phyloP scores from a whole-genome alignment of 2,797 vertebrate species.

The Huso huso region DNA sequence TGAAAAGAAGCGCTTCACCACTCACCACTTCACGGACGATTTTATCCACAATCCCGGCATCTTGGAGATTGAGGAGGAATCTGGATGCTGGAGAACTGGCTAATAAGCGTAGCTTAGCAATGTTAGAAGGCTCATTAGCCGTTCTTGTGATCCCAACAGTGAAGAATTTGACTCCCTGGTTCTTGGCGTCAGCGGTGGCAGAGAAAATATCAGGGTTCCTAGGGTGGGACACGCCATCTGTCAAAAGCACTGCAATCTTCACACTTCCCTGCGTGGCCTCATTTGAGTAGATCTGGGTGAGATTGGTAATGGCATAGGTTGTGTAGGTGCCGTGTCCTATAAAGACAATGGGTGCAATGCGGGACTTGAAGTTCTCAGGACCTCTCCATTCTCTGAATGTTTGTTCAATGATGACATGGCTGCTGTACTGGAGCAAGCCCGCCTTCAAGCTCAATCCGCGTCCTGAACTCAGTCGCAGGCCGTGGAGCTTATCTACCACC shows the following conservation, averaged over 20 bases:
- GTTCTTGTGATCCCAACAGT: constrained; percentile 72
- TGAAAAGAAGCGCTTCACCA: constrained; percentile 22
- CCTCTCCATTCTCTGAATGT: constrained; percentile 77
- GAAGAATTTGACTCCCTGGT: constrained; percentile 79
- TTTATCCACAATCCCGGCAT: constrained; percentile 62
- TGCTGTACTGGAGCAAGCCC: constrained; percentile 85
- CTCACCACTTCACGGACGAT: constrained; percentile 74
- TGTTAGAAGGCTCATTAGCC: constrained; percentile 70
- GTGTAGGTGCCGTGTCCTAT: constrained; percentile 86
- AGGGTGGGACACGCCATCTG: constrained; percentile 75
- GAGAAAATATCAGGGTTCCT: constrained; percentile 88
- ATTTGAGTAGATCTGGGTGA: constrained; percentile 75
- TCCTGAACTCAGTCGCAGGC: constrained; percentile 58
- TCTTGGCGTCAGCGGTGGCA: constrained; percentile 77
- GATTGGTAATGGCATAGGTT: constrained; percentile 85
- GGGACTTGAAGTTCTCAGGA: constrained; percentile 67
- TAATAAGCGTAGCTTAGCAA: constrained; percentile 71
- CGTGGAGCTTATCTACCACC: constrained; percentile 66
- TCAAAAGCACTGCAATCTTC: constrained; percentile 73
- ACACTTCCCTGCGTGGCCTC: constrained; percentile 62
- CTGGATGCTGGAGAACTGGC: constrained; percentile 69
- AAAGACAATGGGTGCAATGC: constrained; percentile 62
- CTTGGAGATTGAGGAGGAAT: constrained; percentile 77
- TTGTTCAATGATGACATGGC: constrained; percentile 76
- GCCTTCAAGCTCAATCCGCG: constrained; percentile 66